Conservation (phyloP, 2,888 invertebrate species). For the Epistrophe eligans region DNA sequence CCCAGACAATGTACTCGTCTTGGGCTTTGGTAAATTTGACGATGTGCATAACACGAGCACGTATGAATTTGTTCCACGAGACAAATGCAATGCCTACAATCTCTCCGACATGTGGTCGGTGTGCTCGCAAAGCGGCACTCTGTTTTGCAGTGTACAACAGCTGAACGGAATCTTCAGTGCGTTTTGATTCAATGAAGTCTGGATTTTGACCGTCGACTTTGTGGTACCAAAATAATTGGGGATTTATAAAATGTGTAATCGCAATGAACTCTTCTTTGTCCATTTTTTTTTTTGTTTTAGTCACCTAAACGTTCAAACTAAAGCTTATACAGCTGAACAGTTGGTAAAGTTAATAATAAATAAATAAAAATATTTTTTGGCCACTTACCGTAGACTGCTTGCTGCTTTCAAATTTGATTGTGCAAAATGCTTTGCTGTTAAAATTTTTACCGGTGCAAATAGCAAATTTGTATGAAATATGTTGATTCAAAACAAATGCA, state of each 20-base stretch:
- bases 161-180: conserved; percentile 75
- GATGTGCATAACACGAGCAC: conserved; percentile 76
- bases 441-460: conserved; percentile 15
- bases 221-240: conserved; percentile 79
- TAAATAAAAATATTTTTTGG: not conserved
- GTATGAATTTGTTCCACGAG: conserved; percentile 78
- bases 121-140: conserved; percentile 43
- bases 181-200: conserved; percentile 62
- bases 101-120: conserved; percentile 75
- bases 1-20: conserved; percentile 78
- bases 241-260: conserved; percentile 78
- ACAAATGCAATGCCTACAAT: conserved; percentile 77
- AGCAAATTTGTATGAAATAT: not conserved
- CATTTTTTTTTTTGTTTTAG: conserved; percentile 39
- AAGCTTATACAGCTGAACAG: not conserved
- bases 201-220: conserved; percentile 76
- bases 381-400: not conserved
- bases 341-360: not conserved
- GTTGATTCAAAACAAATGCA: conserved; percentile 11
- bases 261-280: conserved; percentile 75
- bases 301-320: not conserved
- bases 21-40: conserved; percentile 63
- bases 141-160: conserved; percentile 69
- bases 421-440: conserved; percentile 6
- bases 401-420: not conserved